These are phyloP conservation scores for Mionectes olivaceus DNA, from an alignment of 2,797 vertebrate genomes.

Conservation along the genomic window DNA sequence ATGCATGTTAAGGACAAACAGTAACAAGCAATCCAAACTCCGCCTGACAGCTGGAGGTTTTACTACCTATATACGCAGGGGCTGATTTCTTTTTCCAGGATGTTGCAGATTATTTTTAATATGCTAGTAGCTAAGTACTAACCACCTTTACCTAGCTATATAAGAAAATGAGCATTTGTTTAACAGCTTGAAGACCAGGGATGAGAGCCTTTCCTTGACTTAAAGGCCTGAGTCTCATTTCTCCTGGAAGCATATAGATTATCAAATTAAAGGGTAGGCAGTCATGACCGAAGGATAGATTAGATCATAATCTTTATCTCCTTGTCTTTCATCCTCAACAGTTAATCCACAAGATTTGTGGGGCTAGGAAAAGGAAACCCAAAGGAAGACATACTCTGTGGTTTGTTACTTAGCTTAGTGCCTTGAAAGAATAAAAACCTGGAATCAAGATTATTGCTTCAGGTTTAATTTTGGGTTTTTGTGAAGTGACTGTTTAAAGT, in stretches of 20 bases:
- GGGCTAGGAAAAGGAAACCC: not conserved
- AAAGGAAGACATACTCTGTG: not conserved
- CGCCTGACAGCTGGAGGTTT: not conserved
- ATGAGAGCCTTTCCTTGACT: not conserved
- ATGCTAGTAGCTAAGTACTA: not conserved
- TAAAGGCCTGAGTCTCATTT: not conserved
- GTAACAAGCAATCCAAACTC: not conserved
- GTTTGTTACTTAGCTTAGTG: not conserved
- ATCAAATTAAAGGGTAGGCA: not conserved
- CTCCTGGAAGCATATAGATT: not conserved
- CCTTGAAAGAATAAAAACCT: not conserved
- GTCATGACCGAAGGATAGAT: not conserved
- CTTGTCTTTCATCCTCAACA: not conserved
- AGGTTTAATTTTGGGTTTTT: not conserved
- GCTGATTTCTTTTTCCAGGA: not conserved
- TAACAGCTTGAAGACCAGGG: not conserved
- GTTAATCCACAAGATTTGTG: not conserved
- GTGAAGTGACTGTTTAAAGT: not conserved
- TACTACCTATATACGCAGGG: not conserved
- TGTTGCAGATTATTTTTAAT: not conserved
- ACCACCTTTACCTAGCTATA: not conserved
- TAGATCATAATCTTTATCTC: not conserved
- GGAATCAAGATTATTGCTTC: not conserved
- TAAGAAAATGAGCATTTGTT: not conserved
- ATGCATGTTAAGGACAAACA: not conserved